Percentiles rank a stretch among this genome's conserved stretches.
Conservation (phyloP, 2,888 invertebrate genomes). For the Cyaniris semiargus region DNA sequence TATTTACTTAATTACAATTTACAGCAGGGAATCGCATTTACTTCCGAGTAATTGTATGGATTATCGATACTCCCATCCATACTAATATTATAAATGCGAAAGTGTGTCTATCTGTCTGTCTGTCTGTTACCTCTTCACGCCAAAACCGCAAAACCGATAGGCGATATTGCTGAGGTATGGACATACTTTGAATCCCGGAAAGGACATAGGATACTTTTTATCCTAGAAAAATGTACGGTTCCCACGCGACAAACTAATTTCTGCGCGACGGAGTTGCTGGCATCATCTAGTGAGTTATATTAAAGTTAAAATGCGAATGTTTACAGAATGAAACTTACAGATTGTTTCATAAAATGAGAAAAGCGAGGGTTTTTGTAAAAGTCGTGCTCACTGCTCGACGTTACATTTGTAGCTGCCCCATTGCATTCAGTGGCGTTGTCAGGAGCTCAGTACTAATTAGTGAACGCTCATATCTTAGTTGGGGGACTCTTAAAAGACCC, state of each 20-base stretch:
- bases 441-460: not conserved
- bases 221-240: too few relatives aligned
- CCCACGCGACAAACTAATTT: too few relatives aligned
- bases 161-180: too few relatives aligned
- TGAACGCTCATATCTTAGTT: not conserved
- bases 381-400: not conserved
- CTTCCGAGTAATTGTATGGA: not conserved
- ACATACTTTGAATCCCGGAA: too few relatives aligned
- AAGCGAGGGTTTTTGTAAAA: not conserved
- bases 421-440: not conserved
- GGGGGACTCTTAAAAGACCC: too few relatives aligned
- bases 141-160: too few relatives aligned
- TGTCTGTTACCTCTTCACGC: too few relatives aligned
- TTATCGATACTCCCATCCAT: not conserved
- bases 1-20: not conserved
- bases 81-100: too few relatives aligned
- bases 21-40: not conserved
- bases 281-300: too few relatives aligned
- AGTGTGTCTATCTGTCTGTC: too few relatives aligned
- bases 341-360: not conserved
- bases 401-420: not conserved
- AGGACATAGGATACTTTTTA: too few relatives aligned
- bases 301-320: not conserved
- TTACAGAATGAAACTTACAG: not conserved
- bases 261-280: too few relatives aligned